Evolutionary conservation across 2,113 vertebrate species (phyloP), one percentile per base, ranked within the genome.

Genomic region (Tychaedon coryphoeus): DNA sequence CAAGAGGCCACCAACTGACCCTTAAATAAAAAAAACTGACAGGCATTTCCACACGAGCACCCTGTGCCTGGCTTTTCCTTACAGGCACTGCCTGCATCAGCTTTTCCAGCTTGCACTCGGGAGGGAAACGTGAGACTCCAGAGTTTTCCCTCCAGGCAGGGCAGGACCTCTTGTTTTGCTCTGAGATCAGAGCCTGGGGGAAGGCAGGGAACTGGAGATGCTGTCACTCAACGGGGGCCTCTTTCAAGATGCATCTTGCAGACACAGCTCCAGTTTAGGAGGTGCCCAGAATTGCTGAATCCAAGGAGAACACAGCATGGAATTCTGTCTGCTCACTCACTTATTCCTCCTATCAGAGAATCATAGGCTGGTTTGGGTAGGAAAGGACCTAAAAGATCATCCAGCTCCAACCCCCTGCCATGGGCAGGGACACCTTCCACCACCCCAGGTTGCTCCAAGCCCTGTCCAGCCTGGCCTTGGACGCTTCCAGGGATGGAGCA

Each of bases 11-110:
- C 92, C 75, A 12, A 2, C 6, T 53, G 86, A 56, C 72, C 92
- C 71, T 70, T 26, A n/a, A 31, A 90, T 74, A 47, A 64, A 31
- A 36, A 47, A 64, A 76, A 7, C 2, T 12, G 50, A 29, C 78
- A 66, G 62, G 42, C 16, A 2, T 42, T 82, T 50, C 74, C 47
- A 72, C 4, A 3, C 28, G 9, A 58, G 43, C 29, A 2, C 29
- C 19, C n/a, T 2, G 34, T 0, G 1, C 14, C 25, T 22, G 29
- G 79, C 76, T 79, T 29, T 14, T 50, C 56, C 0, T 19, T 8
- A 15, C 6, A 3, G 72, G 33, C 42, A 0, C 1, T 26, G 69
- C 31, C 89, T 78, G 83, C 58, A 77, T 61, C 86, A 75, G 80
- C 45, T 81, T 73, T 87, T 77, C 43, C 79, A 89, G 61, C 43